Conservation (phyloP, 2,888 invertebrate genomes). For the Thera britannica region DNA sequence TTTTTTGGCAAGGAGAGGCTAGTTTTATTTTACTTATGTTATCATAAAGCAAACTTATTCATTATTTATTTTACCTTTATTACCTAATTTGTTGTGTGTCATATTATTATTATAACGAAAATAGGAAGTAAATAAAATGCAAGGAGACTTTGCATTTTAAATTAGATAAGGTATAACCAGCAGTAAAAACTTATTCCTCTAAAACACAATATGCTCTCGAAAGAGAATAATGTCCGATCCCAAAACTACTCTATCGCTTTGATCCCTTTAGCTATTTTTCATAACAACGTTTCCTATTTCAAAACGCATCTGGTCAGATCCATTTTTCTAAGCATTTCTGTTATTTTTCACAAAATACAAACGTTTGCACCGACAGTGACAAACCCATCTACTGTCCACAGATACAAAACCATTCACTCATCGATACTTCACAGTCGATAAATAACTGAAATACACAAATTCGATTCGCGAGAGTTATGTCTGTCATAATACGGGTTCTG, state of each 20-base stretch:
- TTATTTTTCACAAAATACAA: slow-evolving; percentile 16
- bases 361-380: slow-evolving; percentile 12
- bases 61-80: too few relatives aligned
- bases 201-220: background rate
- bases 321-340: slow-evolving; percentile 1
- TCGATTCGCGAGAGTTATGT: slow-evolving; percentile 36
- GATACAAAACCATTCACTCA: slow-evolving; percentile 22
- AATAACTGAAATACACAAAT: slow-evolving; percentile 37
- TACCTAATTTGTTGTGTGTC: too few relatives aligned
- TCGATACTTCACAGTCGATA: slow-evolving; percentile 30
- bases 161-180: too few relatives aligned
- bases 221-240: background rate
- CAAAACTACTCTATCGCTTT: background rate
- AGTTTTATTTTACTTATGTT: too few relatives aligned
- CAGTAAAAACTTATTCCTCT: too few relatives aligned
- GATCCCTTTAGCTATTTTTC: background rate
- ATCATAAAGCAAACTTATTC: too few relatives aligned
- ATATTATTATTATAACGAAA: too few relatives aligned
- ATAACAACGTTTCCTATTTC: background rate
- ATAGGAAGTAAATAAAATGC: too few relatives aligned
- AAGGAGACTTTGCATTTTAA: too few relatives aligned
- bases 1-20: too few relatives aligned
- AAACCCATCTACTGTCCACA: slow-evolving; percentile 20
- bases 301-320: slow-evolving; percentile 4
- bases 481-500: slow-evolving; percentile 36